These are phyloP conservation scores for Ptilonorhynchus violaceus DNA, from an alignment of 2,113 vertebrate species.

Conservation along the genomic window DNA sequence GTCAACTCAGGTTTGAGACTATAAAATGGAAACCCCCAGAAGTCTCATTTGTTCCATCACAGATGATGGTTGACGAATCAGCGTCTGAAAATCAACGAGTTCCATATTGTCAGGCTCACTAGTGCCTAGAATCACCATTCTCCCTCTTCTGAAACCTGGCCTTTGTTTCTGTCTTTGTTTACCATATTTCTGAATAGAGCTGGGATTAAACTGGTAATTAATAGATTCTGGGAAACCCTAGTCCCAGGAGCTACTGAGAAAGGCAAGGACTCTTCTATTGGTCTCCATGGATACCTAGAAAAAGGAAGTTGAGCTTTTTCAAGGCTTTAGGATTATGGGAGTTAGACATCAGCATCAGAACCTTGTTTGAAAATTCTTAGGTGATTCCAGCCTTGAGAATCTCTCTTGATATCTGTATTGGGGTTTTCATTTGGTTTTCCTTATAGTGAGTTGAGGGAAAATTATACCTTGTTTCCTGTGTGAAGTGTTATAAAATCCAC, in stretches of 20 bases:
- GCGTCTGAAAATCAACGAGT: background rate
- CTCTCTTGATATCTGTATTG: background rate
- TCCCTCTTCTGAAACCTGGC: background rate
- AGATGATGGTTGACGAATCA: background rate
- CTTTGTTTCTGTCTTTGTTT: background rate
- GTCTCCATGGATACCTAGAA: background rate
- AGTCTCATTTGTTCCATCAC: background rate
- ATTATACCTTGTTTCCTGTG: background rate
- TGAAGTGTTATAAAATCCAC: background rate
- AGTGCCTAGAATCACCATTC: background rate
- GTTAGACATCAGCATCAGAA: background rate
- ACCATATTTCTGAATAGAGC: background rate
- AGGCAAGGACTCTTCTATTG: background rate
- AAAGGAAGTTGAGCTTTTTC: background rate
- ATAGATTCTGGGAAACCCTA: background rate
- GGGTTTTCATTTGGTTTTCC: background rate
- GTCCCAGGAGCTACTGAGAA: background rate
- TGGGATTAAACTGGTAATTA: background rate
- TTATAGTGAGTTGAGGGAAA: background rate
- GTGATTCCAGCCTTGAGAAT: background rate
- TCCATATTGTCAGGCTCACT: background rate
- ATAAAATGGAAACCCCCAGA: background rate
- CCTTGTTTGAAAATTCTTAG: background rate
- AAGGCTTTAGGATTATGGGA: background rate
- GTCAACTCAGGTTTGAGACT: background rate